Base-by-base conservation (phyloP, 2,113 vertebrate species). In the Ailurus styani region DNA sequence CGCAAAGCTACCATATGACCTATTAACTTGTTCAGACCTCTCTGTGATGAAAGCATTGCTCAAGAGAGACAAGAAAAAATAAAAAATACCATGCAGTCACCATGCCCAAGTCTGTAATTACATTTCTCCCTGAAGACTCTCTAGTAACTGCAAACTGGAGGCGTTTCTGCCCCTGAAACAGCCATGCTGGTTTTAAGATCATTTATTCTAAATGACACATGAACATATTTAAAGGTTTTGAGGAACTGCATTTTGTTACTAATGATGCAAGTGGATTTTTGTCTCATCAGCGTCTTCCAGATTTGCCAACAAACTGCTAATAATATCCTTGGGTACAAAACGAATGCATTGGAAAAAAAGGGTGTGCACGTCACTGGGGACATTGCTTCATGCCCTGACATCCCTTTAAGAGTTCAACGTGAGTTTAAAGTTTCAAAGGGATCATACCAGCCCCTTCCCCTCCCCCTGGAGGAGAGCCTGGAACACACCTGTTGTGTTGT, bases 381-480 rank as follows among this genome's bases (percentile, higher is more conserved):
- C 40, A 3, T 4, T 34, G 31, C 66, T 29, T 37, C 6, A 1
- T 0, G 15, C 7, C 0, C 34, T 40, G 2, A 45, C 40, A 66
- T 77, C 40, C 37, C 64, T 90, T 64, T 29, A 21, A 34, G 31
- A n/a, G 23, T 78, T 78, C 72, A 79, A 29, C n/a, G 5, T 42
- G n/a, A 34, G 29, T 23, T 52, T 68, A 42, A 4, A 12, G 34
- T 92, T 57, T 25, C 42, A 96, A 81, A 75, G n/a, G 47, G 47
- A 60, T 8, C 11, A 57, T 34, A 15, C 42, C n/a, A 25, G 57
- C 15, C n/a, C 31, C 14, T 3, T 20, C 57, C 17, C 12, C 6
- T 55, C 17, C 54, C 54, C 27, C 55, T 57, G 21, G 40, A 31
- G n/a, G 25, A 72, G 27, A 64, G 73, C 27, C 5, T 27, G 52